Percentiles rank a stretch among this genome's conserved stretches.
Evolutionary conservation across 2,888 invertebrate species (phyloP).

Genomic region (Cantharis rustica): DNA sequence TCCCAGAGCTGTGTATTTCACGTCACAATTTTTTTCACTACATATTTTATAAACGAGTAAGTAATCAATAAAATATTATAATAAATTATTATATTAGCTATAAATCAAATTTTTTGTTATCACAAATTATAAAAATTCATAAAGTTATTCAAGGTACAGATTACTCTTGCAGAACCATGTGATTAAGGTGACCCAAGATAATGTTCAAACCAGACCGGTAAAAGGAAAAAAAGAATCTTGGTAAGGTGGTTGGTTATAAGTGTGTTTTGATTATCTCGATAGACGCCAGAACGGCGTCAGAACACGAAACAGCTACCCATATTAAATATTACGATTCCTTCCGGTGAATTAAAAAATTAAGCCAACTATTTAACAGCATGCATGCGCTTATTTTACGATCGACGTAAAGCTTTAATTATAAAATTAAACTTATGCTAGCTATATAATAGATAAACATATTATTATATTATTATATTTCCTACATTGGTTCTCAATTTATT

Average conservation of each 20-base stretch:
- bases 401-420: conserved; percentile 8
- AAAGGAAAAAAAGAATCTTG: background rate
- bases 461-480: too few species aligned
- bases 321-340: conserved; percentile 13
- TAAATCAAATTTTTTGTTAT: background rate
- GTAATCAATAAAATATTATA: background rate
- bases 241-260: conserved; percentile 2
- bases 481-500: background rate
- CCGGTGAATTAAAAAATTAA: conserved; percentile 25
- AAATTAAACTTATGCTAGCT: background rate
- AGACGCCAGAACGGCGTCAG: conserved; percentile 12
- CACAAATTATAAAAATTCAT: background rate
- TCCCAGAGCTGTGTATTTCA: background rate
- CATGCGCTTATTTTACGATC: conserved; percentile 5
- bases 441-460: background rate
- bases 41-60: background rate
- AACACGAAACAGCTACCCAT: conserved; percentile 21
- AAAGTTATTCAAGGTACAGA: background rate
- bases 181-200: background rate
- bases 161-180: background rate
- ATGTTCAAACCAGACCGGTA: background rate
- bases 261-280: conserved; percentile 15
- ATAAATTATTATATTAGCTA: background rate
- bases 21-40: background rate
- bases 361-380: conserved; percentile 10